Base-by-base conservation (phyloP, 2,113 vertebrate species). In the Sitta europaea region DNA sequence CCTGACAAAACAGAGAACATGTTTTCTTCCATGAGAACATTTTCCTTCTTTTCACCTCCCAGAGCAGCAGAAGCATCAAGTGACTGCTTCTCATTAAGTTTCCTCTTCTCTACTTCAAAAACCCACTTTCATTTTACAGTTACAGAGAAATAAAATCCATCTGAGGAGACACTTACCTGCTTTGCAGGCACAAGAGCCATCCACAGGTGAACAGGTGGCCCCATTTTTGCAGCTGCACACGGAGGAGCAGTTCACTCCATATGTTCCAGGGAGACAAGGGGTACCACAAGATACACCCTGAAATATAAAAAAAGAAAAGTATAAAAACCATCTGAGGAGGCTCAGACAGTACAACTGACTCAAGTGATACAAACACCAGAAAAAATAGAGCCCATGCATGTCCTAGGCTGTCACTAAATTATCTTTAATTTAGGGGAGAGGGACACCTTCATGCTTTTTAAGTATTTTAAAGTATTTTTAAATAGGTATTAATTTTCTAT, bases 161-260 rank as follows among this genome's bases (percentile, higher is more conserved):
- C 61, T 48, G 47, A 66, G 24, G 50, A 38, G 35, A 63, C 21
- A 62, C 98, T 91, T 96, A 99, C 99, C 99, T 98, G 98, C 98
- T 97, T 97, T 98, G 95, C 99, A 99, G 71, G 98, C 96, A 96
- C 99, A 99, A 55, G 99, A 99, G 28, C 99, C 99, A 10, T 99
- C 99, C 55, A 98, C 98, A 43, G 99, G 96, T n/a, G 99, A 99
- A 86, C 99, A 99, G 50, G 96, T 35, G 5, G 98, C 99, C 59
- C 95, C 84, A 0, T 99, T 99, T 97, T 99, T 99, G 93, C 99
- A 99, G 90, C 90, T 97, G 84, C 99, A 99, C 51, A 35, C 43
- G 23, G 99, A 99, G 0, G 99, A 99, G 90, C 99, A 99, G 94
- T 99, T 99, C 31, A 98, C 92, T 42, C 99, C 99, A 0, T 99